Evolutionary conservation across 1,140 invertebrate genomes (phyloP).

Genomic region (Drosophila lacertosa): DNA sequence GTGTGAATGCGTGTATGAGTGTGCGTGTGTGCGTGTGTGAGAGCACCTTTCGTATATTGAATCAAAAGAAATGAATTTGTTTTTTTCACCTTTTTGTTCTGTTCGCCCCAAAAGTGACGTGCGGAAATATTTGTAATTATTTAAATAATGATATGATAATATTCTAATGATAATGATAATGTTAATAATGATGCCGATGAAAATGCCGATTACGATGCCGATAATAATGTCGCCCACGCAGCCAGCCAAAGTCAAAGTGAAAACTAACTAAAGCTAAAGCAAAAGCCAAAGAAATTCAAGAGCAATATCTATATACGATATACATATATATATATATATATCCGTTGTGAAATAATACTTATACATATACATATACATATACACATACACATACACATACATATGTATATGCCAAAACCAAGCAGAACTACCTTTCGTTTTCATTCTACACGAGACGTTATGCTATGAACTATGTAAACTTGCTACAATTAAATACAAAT

Average conservation of each 20-base stretch:
- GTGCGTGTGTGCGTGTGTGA: slow-evolving; percentile 9
- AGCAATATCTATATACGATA: background rate
- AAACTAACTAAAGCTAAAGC: slow-evolving; percentile 40
- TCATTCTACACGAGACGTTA: slow-evolving; percentile 13
- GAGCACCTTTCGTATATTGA: slow-evolving; percentile 1
- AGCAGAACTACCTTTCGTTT: slow-evolving; percentile 35
- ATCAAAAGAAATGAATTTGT: slow-evolving; percentile 1
- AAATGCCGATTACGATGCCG: slow-evolving; percentile 9
- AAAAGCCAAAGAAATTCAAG: background rate
- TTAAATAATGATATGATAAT: slow-evolving; percentile 18
- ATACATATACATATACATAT: background rate
- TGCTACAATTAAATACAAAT: slow-evolving; percentile 16
- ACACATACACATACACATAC: background rate
- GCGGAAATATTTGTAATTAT: slow-evolving; percentile 25
- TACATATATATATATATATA: slow-evolving; percentile 2
- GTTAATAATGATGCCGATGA: slow-evolving; percentile 5
- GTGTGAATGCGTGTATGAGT: background rate
- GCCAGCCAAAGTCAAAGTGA: slow-evolving; percentile 36
- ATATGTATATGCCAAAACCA: background rate
- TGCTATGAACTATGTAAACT: too few relatives aligned
- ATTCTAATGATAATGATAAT: slow-evolving; percentile 7
- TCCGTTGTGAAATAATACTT: too few relatives aligned
- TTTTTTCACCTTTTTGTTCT: slow-evolving; percentile 42
- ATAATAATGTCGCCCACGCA: slow-evolving; percentile 14
- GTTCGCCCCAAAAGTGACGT: slow-evolving; percentile 35